A percentile compares a stretch with the other conserved stretches of the same genome.
These are phyloP conservation scores for Sylvia atricapilla DNA, from an alignment of 2,113 vertebrate genomes.

Conservation along the genomic window DNA sequence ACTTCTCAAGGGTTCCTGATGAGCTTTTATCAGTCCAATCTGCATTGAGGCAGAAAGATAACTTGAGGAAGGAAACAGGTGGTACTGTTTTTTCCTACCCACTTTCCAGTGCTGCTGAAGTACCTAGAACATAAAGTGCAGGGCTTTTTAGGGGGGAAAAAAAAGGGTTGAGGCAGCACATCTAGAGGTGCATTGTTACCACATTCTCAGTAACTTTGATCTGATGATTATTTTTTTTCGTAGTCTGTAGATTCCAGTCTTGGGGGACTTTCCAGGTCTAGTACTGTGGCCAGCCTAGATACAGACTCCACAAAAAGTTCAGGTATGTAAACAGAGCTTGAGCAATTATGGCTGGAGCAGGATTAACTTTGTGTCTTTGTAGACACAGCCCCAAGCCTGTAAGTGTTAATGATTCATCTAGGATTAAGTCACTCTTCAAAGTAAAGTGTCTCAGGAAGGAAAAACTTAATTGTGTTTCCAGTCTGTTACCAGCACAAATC, in stretches of 20 bases:
- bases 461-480: neutral
- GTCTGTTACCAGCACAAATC: neutral
- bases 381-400: neutral
- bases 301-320: constrained; percentile 97
- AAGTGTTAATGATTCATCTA: neutral
- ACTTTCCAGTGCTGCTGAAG: neutral
- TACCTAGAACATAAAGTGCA: neutral
- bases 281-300: constrained; percentile 96
- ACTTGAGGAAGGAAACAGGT: neutral
- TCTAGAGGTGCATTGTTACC: neutral
- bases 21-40: neutral
- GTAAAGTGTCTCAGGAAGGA: neutral
- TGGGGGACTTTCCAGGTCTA: constrained; percentile 95
- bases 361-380: neutral
- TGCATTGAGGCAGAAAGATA: neutral
- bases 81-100: neutral
- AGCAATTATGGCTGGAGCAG: neutral
- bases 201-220: neutral
- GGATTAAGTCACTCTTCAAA: neutral
- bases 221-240: neutral
- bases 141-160: neutral
- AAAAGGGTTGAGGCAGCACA: neutral
- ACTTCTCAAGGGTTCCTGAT: neutral
- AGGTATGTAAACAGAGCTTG: constrained; percentile 73
- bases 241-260: constrained; percentile 98